phyloP scores from a whole-genome alignment of 2,113 vertebrate genomes.

The Hippotragus niger region DNA sequence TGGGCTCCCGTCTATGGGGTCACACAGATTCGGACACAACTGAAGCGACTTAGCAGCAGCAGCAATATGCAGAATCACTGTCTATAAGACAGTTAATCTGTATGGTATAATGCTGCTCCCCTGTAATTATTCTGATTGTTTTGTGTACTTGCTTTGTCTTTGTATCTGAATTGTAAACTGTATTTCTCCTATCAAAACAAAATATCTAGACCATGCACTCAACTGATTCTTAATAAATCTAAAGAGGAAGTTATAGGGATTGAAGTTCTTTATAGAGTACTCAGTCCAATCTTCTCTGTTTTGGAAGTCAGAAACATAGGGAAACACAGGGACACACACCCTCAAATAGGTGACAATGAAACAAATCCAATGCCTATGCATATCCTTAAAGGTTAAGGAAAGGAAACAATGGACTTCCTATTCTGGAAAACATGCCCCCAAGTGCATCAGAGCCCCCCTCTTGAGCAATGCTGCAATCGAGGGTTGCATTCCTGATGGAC shows the following conservation, averaged over 20 bases:
- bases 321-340: not conserved
- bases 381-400: not conserved
- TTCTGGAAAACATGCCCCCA: not conserved
- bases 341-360: not conserved
- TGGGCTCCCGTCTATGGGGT: no score
- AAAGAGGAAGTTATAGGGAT: not conserved
- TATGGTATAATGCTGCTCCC: not conserved
- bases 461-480: not conserved
- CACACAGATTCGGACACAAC: no score
- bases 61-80: not conserved
- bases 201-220: not conserved
- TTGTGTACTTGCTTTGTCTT: not conserved
- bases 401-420: not conserved
- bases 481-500: not conserved
- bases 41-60: no score
- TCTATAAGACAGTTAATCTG: not conserved
- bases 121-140: not conserved
- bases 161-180: not conserved
- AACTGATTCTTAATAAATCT: not conserved
- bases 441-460: not conserved
- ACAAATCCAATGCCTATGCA: not conserved
- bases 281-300: not conserved
- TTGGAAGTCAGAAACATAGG: not conserved
- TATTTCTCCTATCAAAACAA: conserved; percentile 18
- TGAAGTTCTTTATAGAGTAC: not conserved